A percentile compares a stretch with the other conserved stretches of the same genome.
Conservation (phyloP, 2,888 invertebrate genomes). For the Odontocolon sp. region DNA sequence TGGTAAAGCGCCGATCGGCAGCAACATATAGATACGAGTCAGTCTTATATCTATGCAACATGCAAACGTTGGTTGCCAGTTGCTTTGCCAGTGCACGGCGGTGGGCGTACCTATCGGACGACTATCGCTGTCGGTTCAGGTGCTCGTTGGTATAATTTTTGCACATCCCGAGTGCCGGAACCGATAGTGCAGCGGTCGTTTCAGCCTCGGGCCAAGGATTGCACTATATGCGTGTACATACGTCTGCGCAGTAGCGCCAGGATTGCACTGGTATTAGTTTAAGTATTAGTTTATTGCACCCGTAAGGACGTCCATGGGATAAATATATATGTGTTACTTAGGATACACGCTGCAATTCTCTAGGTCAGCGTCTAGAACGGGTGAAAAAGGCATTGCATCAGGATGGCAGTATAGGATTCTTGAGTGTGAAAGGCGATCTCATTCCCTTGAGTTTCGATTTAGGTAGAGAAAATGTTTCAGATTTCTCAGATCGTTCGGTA, state of each 20-base stretch:
- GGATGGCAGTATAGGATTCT: no score
- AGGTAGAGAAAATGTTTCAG: not conserved
- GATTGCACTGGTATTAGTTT: no score
- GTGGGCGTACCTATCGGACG: constrained; percentile 32
- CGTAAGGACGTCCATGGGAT: no score
- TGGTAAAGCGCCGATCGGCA: not conserved
- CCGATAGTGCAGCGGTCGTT: not conserved
- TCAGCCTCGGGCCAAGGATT: not conserved
- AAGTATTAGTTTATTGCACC: not conserved
- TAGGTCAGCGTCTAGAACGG: no score
- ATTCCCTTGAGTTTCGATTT: no score
- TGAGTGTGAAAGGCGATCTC: no score
- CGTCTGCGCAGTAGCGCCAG: no score
- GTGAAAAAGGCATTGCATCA: no score
- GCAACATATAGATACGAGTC: no score
- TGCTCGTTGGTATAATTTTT: constrained; percentile 22
- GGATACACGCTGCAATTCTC: no score
- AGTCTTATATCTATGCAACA: not conserved
- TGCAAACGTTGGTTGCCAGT: not conserved
- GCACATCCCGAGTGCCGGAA: constrained; percentile 20
- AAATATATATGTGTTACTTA: no score
- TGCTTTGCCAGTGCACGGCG: not conserved
- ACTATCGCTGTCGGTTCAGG: constrained; percentile 45
- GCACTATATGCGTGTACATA: not conserved
- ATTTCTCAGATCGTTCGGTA: not conserved